Base-by-base conservation (phyloP, 2,888 invertebrate genomes). In the Hyposoter dolosus region DNA sequence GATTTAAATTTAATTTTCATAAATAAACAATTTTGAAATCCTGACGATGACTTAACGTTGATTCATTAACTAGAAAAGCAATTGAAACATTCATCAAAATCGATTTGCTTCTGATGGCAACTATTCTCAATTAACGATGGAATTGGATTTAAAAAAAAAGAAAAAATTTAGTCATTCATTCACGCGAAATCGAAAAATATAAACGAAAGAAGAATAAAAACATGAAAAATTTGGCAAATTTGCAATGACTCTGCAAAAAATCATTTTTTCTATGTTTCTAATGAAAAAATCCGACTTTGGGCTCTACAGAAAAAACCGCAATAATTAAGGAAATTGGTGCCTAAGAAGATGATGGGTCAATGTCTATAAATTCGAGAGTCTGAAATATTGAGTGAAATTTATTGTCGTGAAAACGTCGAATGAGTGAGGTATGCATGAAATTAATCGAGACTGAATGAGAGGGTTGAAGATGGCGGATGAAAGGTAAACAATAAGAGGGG, bases 401-500 rank as follows among this genome's bases (percentile, higher is more conserved):
- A 40, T 47, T n/a, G 45, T 6, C 17, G 69, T 69, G 17, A 3
- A 28, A 47, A 32, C 28, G 28, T 45, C 28, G 47, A 17, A 9
- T 28, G 15, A 28, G 28, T 69, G 0, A 47, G 47, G 32, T 47
- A 69, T 69, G 69, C 47, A 69, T 28, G 69, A 28, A 47, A 69
- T 47, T 17, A 4, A 47, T 47, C 47, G 9, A 40, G 66, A 66
- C 3, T 56, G 40, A 47, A 53, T 56, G 35, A 56, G 45, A 45
- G 19, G 9, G 7, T 50, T 75, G 45, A 53, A 69, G 69, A 82
- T 60, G 47, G 56, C 32, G 28, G 43, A 75, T 84, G 83, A 82
- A 89, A 89, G 83, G 86, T 89, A 89, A 91, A 90, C 91, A 91
- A 91, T 89, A 78, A 56, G 65, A 28, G 80, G 53, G 76, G 7